Percentiles rank a stretch among this genome's conserved stretches.
phyloP scores from a whole-genome alignment of 2,888 invertebrate genomes.

The Gordius sp. region DNA sequence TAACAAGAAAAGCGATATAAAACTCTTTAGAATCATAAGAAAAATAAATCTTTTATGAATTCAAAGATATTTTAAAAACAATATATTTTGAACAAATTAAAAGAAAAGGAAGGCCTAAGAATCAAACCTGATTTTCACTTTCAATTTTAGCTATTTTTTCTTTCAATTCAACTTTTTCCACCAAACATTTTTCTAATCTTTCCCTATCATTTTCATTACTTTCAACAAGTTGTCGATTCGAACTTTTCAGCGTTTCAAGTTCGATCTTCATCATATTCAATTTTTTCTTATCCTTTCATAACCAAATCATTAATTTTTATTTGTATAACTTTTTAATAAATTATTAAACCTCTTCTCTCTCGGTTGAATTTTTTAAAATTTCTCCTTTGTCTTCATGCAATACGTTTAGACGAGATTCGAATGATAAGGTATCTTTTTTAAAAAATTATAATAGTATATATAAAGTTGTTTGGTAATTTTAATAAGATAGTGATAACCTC shows the following conservation, averaged over 20 bases:
- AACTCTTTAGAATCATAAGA: too few relatives aligned
- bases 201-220: background rate
- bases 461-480: too few relatives aligned
- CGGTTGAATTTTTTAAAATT: background rate
- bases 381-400: background rate
- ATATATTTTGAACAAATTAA: too few relatives aligned
- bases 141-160: background rate
- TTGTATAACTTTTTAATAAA: too few relatives aligned
- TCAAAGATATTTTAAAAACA: too few relatives aligned
- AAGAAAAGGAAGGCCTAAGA: too few relatives aligned
- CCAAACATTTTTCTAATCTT: background rate
- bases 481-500: too few relatives aligned
- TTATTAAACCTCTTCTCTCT: background rate
- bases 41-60: too few relatives aligned
- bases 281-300: slow-evolving; percentile 3
- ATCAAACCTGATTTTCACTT: slow-evolving; percentile 1
- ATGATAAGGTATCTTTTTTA: slow-evolving; percentile 1
- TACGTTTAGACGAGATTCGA: background rate
- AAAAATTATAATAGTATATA: too few relatives aligned
- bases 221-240: background rate
- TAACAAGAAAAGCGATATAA: too few relatives aligned
- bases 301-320: too few relatives aligned
- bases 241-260: background rate
- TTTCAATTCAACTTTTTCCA: background rate
- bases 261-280: background rate